Base-by-base conservation (phyloP, 2,888 invertebrate species). In the Meiosimyza decipiens region DNA sequence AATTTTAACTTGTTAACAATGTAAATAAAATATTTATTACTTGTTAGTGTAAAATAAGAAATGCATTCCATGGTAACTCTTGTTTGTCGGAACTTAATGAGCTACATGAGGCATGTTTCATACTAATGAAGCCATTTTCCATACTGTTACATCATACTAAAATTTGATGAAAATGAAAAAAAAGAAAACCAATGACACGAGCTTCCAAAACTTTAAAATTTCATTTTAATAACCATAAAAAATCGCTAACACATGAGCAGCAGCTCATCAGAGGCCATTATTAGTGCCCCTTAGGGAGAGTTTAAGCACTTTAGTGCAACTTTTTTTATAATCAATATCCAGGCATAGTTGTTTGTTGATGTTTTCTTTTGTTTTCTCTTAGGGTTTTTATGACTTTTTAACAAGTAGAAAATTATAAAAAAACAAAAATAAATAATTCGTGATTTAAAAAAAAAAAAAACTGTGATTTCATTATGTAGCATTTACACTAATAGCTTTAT, bases 401-500 rank as follows among this genome's bases (percentile, higher is more conserved):
- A 63, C 63, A 63, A 63, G 63, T 63, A 18, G 18, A 49, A 63
- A 63, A 63, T 47, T 63, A 18, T 47, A 62, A 9, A 40, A 40
- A 40, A 1, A 59, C 51, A 59, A 22, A 69, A 47, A 22, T 22
- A 22, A 22, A 22, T 22, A 22, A 22, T 2, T 22, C n/a, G n/a
- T n/a, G n/a, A n/a, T n/a, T n/a, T n/a, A n/a, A n/a, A n/a, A n/a
- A n/a, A n/a, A n/a, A 22, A 1, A 52, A 11, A 69, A 55, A 47
- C 16, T 2, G 22, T 22, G 40, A 57, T 47, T 64, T 47, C 50
- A 18, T 62, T 67, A 62, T 70, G 67, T 73, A 78, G 66, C 65
- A 65, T 72, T 64, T 40, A 62, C n/a, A 7, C 40, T 64, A 54
- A 67, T 52, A 54, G 59, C 59, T 73, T 79, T 75, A 72, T 75